Evolutionary conservation across 2,113 vertebrate genomes (phyloP).

Genomic region (Lagopus leucura): DNA sequence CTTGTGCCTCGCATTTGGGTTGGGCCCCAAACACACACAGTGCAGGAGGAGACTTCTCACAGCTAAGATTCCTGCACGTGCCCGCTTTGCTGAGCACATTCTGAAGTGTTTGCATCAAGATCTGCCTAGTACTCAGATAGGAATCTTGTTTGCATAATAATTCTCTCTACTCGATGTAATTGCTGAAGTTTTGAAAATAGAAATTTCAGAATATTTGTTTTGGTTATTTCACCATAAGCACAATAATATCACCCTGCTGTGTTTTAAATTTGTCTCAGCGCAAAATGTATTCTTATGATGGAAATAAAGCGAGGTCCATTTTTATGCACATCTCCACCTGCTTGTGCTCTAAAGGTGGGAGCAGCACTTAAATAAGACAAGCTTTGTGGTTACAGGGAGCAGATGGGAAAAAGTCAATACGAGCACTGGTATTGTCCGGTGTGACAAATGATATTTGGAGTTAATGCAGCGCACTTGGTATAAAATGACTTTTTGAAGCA

Average conservation of each 20-base stretch:
- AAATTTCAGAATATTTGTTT: neutral
- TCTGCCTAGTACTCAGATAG: neutral
- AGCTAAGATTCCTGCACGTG: accelerated
- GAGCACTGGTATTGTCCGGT: conserved; percentile 58
- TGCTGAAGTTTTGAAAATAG: neutral
- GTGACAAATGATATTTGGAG: conserved; percentile 75
- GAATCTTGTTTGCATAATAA: neutral
- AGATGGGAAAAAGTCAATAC: conserved; percentile 55
- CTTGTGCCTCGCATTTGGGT: neutral
- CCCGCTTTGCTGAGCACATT: neutral
- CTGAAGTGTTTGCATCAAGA: neutral
- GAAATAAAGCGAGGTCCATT: neutral
- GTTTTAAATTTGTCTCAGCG: neutral
- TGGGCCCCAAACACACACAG: neutral
- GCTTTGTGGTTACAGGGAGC: neutral
- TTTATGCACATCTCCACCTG: neutral
- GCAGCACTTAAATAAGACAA: neutral
- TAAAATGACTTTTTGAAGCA: conserved; percentile 82
- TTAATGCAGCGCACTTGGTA: conserved; percentile 73
- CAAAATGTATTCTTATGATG: neutral
- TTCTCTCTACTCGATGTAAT: neutral
- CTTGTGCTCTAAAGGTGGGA: neutral
- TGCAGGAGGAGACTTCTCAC: neutral
- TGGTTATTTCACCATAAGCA: neutral
- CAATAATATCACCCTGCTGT: neutral